Conservation (phyloP, 2,113 vertebrate genomes). For the Anas platyrhynchos region DNA sequence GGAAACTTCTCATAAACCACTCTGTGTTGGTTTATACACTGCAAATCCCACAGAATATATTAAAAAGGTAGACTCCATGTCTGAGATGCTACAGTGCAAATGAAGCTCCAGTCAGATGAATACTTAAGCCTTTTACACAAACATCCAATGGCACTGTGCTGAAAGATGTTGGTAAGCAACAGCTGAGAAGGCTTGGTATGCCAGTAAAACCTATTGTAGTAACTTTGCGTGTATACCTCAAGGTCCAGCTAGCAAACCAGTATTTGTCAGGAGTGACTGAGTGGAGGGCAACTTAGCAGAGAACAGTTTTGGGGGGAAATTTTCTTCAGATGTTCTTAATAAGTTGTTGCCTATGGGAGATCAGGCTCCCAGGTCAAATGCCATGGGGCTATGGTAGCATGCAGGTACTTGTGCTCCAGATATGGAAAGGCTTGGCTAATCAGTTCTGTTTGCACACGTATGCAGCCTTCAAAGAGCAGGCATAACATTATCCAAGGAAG, state of each 20-base stretch:
- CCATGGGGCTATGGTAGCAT: not conserved
- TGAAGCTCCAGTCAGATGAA: not conserved
- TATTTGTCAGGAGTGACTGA: not conserved
- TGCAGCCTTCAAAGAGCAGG: slow-evolving; percentile 25
- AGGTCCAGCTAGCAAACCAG: not conserved
- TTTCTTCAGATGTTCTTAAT: slow-evolving; percentile 22
- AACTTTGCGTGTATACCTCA: not conserved
- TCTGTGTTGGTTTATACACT: not conserved
- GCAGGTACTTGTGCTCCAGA: not conserved
- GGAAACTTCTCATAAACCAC: slow-evolving; percentile 16
- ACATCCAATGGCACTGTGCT: not conserved
- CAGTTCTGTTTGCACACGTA: slow-evolving; percentile 1
- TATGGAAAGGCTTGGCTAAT: slow-evolving; percentile 26
- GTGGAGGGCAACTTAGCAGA: not conserved
- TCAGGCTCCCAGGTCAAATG: slow-evolving; percentile 24
- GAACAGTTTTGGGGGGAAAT: not conserved
- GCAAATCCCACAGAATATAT: slow-evolving; percentile 33
- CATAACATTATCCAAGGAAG: slow-evolving; percentile 17
- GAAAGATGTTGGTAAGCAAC: not conserved
- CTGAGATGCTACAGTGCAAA: not conserved
- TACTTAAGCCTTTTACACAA: slow-evolving; percentile 4
- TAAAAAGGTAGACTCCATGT: slow-evolving; percentile 21
- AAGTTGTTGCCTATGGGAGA: not conserved
- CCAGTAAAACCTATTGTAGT: not conserved
- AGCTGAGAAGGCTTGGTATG: not conserved